Evolutionary conservation across 2,797 vertebrate genomes (phyloP), one percentile per base, ranked within the genome.

Genomic region (Dipus sagitta): DNA sequence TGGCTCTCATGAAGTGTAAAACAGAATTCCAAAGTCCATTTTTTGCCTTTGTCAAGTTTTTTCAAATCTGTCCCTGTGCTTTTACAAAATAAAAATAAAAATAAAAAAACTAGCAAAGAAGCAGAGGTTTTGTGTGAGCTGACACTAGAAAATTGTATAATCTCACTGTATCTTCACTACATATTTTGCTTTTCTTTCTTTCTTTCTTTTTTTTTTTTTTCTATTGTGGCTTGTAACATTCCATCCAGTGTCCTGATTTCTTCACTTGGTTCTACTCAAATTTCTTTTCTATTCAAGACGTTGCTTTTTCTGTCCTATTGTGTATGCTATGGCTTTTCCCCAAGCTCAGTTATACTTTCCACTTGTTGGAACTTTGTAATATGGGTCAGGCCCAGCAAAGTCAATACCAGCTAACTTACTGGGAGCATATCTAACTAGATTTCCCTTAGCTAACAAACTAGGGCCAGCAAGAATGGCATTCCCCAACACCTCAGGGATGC

Each of bases 251-350:
- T 71, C 92, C 96, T 95, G 38, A 87, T 93, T 96, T 94, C 90
- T 86, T 90, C 67, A 14, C 52, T 90, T 34, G 52, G 60, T 71
- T 95, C 83, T 70, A 58, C 93, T 97, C 93, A 94, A 30, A 94
- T 97, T 96, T 96, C 96, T 83, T 70, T 80, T 80, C 92, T 77
- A 64, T 90, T 91, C 93, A 96, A 96, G 94, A 95, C 80, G 86
- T 20, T 75, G 79, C 74, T 93, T 95, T 80, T 93, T 91, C 78
- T 83, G 28, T 65, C 62, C 90, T 79, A 75, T 92, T 94, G 80
- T 88, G 58, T 34, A 58, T 34, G 64, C 92, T 58, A 65, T 12
- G 89, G 81, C 90, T 94, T 96, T 93, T 83, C 96, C 96, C 93
- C 95, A 96, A 95, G 93, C 94, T 91, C 76, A 4, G 28, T 75